These are phyloP conservation scores for Drosophila sordidula DNA, from an alignment of 2,888 invertebrate species.

Conservation along the genomic window DNA sequence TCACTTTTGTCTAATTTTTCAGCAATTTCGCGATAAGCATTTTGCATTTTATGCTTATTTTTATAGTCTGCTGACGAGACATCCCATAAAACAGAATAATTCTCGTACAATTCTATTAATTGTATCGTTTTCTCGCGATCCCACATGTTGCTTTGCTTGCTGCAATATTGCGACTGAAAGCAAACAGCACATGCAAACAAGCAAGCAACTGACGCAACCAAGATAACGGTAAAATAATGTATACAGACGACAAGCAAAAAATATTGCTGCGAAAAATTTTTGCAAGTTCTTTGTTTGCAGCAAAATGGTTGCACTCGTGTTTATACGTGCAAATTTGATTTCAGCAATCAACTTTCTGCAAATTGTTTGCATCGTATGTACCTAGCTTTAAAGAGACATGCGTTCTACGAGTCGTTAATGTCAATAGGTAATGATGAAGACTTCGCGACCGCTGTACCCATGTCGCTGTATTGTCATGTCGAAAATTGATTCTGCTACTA, in stretches of 20 bases:
- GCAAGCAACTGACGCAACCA: no score
- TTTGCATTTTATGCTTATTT: constrained; percentile 12
- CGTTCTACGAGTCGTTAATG: no score
- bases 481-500: no score
- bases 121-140: neutral
- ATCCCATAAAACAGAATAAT: constrained; percentile 9
- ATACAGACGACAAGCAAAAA: neutral
- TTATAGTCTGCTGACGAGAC: constrained; percentile 8
- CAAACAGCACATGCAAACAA: no score
- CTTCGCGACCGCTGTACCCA: no score
- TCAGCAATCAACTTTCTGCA: neutral
- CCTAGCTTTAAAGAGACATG: no score
- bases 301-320: constrained; percentile 1
- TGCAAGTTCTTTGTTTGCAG: neutral
- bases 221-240: no score
- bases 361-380: constrained; percentile 4
- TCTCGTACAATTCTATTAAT: neutral
- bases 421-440: no score
- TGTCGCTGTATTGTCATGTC: no score
- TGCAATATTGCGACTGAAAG: no score
- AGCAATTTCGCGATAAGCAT: constrained; percentile 13
- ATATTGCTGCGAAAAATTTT: neutral
- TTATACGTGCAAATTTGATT: no score
- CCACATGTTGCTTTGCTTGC: constrained; percentile 1
- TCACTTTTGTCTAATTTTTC: constrained; percentile 5